phyloP scores from a whole-genome alignment of 37 sponge, comb jelly and placozoan genomes.

The Oopsacas minuta region DNA sequence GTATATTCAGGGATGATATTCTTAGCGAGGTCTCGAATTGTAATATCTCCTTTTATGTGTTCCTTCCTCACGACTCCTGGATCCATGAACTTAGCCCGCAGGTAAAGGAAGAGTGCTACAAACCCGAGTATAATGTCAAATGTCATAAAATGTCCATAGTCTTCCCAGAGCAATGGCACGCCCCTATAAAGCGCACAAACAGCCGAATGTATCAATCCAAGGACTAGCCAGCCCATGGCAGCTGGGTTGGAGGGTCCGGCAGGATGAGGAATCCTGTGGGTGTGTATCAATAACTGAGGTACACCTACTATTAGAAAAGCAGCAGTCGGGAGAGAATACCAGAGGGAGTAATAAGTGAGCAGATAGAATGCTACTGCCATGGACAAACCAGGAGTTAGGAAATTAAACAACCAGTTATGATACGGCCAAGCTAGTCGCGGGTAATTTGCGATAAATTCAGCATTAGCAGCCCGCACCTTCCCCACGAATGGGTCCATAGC shows the following conservation, averaged over 20 bases:
- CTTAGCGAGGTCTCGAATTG: not conserved
- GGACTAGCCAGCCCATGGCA: constrained; percentile 20
- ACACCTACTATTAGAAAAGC: not conserved
- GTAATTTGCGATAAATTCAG: not conserved
- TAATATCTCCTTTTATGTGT: not conserved
- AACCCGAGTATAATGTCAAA: not conserved
- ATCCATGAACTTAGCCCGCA: constrained; percentile 16
- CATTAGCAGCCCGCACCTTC: not conserved
- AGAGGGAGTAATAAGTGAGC: constrained; percentile 8
- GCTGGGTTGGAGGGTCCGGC: not conserved
- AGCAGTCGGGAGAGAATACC: not conserved
- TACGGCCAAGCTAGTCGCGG: not conserved
- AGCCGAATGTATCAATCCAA: not conserved
- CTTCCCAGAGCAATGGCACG: not conserved
- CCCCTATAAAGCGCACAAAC: not conserved
- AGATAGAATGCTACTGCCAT: constrained; percentile 8
- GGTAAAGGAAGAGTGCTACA: not conserved
- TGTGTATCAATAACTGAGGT: not conserved
- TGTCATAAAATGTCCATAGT: not conserved
- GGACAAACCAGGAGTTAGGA: not conserved
- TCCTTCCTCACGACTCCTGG: constrained; percentile 6
- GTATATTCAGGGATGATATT: not conserved
- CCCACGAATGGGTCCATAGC: not conserved
- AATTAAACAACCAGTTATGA: not conserved
- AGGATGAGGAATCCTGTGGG: not conserved